A percentile compares a stretch with the other conserved stretches of the same genome.
These are phyloP conservation scores for Eclectus roratus DNA, from an alignment of 2,113 vertebrate species.

Conservation along the genomic window DNA sequence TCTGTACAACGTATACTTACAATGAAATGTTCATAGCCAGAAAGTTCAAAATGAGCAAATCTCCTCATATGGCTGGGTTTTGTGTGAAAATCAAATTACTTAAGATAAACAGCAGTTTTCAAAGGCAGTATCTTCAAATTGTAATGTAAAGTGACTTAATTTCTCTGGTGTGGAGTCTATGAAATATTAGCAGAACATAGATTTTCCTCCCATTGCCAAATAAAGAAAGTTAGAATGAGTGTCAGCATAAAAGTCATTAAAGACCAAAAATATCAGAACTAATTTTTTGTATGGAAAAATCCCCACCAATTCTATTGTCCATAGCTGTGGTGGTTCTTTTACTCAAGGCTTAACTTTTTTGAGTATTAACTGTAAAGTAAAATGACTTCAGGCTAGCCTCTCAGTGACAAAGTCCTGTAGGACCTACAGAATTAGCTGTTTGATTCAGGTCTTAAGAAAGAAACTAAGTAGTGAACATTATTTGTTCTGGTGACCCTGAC, in stretches of 20 bases:
- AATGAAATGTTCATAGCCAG: neutral
- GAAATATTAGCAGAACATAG: neutral
- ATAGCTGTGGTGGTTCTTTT: neutral
- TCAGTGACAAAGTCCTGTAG: neutral
- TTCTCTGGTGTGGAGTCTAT: neutral
- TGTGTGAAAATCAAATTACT: neutral
- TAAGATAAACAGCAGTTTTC: neutral
- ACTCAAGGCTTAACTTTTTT: neutral
- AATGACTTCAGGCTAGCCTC: neutral
- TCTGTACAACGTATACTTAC: neutral
- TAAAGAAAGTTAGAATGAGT: neutral
- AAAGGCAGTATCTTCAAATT: neutral
- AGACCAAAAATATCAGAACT: neutral
- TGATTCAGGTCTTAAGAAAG: neutral
- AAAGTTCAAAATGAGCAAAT: neutral
- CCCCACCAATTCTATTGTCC: neutral
- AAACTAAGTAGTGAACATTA: neutral
- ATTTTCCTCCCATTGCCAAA: neutral
- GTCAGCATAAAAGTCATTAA: neutral
- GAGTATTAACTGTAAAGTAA: neutral
- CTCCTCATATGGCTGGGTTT: neutral
- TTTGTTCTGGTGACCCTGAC: neutral
- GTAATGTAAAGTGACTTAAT: neutral
- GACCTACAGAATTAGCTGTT: neutral
- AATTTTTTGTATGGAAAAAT: neutral